Evolutionary conservation across 2,797 vertebrate genomes (phyloP).

Genomic region (Dendrocincla tyrannina): DNA sequence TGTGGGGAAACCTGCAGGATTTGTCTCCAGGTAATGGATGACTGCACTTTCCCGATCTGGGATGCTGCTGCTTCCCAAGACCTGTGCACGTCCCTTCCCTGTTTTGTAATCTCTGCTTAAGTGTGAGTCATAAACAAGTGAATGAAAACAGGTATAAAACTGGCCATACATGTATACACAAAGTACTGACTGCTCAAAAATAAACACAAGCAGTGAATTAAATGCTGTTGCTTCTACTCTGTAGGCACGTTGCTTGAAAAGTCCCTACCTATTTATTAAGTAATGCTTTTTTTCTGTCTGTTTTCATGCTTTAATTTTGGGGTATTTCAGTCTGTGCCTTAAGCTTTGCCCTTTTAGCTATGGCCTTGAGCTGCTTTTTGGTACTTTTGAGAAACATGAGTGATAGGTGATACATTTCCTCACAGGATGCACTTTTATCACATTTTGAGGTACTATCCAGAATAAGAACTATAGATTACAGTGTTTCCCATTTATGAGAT

Average conservation of each 20-base stretch:
- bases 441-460: not conserved
- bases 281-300: not conserved
- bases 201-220: not conserved
- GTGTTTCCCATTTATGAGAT: not conserved
- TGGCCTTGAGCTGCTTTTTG: not conserved
- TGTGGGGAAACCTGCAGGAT: not conserved
- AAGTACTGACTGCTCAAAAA: not conserved
- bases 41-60: fast-evolving
- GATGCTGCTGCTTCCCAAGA: fast-evolving
- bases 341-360: not conserved
- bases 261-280: not conserved
- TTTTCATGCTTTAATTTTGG: not conserved
- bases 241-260: not conserved
- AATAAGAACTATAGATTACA: not conserved
- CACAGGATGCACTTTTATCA: not conserved
- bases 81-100: not conserved
- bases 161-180: fast-evolving
- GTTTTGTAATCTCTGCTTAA: not conserved
- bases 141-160: not conserved
- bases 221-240: not conserved
- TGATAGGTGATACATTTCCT: not conserved
- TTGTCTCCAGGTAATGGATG: not conserved
- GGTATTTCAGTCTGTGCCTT: not conserved
- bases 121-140: not conserved
- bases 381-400: not conserved